Percentiles rank a stretch among this genome's conserved stretches.
Evolutionary conservation across 2,888 invertebrate species (phyloP).

Genomic region (Timema cristinae): DNA sequence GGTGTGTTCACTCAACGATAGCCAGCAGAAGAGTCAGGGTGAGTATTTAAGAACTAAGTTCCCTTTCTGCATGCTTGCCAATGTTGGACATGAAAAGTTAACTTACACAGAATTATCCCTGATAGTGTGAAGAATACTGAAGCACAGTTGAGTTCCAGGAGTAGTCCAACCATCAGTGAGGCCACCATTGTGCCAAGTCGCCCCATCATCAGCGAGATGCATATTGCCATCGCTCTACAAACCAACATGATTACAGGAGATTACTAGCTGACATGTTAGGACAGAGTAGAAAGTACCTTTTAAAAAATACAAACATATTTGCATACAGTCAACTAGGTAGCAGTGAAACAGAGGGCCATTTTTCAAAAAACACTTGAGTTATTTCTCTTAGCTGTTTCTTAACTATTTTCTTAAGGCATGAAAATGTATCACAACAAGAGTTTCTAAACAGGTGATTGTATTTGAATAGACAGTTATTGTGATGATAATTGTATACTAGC

Average conservation of each 20-base stretch:
- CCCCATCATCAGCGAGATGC: slow-evolving; percentile 52
- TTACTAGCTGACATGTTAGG: not conserved
- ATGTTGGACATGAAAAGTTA: too few relatives aligned
- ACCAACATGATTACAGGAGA: slow-evolving; percentile 5
- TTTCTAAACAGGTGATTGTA: not conserved
- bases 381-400: not conserved
- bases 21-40: too few relatives aligned
- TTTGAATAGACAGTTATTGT: not conserved
- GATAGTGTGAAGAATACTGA: slow-evolving; percentile 40
- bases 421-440: not conserved
- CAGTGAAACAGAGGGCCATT: not conserved
- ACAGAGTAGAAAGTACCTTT: not conserved
- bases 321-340: too few relatives aligned
- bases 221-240: slow-evolving; percentile 50
- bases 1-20: too few relatives aligned
- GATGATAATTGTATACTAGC: slow-evolving; percentile 5
- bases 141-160: slow-evolving; percentile 48
- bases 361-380: not conserved
- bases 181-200: slow-evolving; percentile 50
- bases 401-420: not conserved
- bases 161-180: slow-evolving; percentile 46
- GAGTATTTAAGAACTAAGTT: too few relatives aligned
- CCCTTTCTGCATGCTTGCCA: too few relatives aligned
- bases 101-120: slow-evolving; percentile 21
- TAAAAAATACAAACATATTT: too few relatives aligned